Evolutionary conservation across 2,888 invertebrate genomes (phyloP), one percentile per base, ranked within the genome.

Genomic region (Tethea ocularis): DNA sequence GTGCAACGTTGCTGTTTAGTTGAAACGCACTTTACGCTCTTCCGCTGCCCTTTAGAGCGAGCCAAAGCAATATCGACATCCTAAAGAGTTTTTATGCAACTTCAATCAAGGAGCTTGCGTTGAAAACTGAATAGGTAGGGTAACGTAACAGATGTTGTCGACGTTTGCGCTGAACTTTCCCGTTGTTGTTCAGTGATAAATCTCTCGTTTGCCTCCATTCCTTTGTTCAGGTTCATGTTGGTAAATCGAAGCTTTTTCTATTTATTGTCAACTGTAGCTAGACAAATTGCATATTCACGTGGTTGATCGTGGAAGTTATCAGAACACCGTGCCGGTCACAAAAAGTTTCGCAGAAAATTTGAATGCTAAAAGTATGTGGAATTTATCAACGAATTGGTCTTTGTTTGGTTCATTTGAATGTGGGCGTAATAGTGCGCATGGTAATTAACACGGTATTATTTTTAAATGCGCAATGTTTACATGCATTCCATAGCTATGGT

Each of bases 171-270:
- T 59, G 62, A 78, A 79, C 74, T 77, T 78, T 74, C 62, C 64
- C 67, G 71, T 75, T 74, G 76, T 78, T 74, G 68, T 71, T 75
- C 70, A 64, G 74, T 77, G 81, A 84, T 82, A 83, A 82, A 84
- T 81, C 71, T 78, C 68, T 71, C 60, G 65, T 64, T 61, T 63
- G 60, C 63, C 56, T 54, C 20, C 66, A 58, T 60, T 72, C 68
- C 74, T 74, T 83, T 82, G 82, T 78, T 75, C 72, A 70, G 68
- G 61, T 56, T 69, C 64, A 63, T 72, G 74, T 77, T 76, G 74
- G 74, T 71, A 72, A 77, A 82, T 71, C 65, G 74, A 61, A 64
- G 69, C 71, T 70, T 72, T 68, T 74, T 74, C 75, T 73, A 79
- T 81, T 23, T 52, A 23, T 52, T 26, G 20, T 46, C 41, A 46